Base-by-base conservation (phyloP, 2,888 invertebrate genomes). In the Mythimna impura region DNA sequence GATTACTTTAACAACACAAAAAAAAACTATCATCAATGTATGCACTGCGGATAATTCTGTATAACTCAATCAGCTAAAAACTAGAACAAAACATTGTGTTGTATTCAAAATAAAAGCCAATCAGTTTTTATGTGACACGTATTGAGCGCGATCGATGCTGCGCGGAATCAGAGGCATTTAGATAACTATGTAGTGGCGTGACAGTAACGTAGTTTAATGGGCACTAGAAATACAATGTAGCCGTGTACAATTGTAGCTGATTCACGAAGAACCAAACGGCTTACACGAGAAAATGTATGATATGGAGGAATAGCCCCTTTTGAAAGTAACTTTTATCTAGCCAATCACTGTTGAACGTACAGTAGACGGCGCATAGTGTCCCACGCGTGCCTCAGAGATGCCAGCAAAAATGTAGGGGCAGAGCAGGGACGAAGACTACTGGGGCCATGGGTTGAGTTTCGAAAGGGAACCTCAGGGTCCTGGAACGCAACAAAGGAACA, bases 91-190 rank as follows among this genome's bases (percentile, higher is more conserved):
- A n/a, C 66, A 12, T 9, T 55, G 36, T 10, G 17, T 57, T 50
- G 50, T 55, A 47, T 69, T 63, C 75, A 43, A 83, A 80, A 80
- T 66, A 80, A 83, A 80, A 73, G 66, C 75, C 80, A 73, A 83
- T 80, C 80, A 74, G 75, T 70, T 80, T 80, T 80, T 80, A 80
- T 73, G 80, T 60, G 62, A 22, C 75, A 60, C 83, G 74, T 60
- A 75, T 50, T 61, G 72, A 73, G 63, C n/a, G 63, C 68, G 55
- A 73, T 50, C 54, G 80, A 79, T 73, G 75, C 36, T 22, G 34
- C 57, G 54, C 9, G n/a, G 12, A 58, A 57, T 52, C 22, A 34
- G 10, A 30, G 22, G 12, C 25, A 57, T 79, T 79, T 82, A 73
- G 74, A 68, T 68, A 57, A 60, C 80, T 66, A 58, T 61, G 50